A percentile compares a stretch with the other conserved stretches of the same genome.
Evolutionary conservation across 2,797 vertebrate genomes (phyloP).

Genomic region (Malurus splendens): DNA sequence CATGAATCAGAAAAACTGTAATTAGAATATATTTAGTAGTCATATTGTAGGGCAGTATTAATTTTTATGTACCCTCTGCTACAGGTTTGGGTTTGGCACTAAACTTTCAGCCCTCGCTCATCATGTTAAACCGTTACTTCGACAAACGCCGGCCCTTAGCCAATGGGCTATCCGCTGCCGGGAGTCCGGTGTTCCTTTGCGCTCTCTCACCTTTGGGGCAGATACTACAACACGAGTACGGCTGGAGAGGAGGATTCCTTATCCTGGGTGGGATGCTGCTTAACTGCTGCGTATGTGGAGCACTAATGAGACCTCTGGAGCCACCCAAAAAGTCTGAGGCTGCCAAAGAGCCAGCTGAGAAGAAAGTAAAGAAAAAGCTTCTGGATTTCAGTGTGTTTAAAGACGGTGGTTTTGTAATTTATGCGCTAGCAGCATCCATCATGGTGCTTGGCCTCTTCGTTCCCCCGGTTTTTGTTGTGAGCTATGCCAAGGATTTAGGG

Average conservation of each 20-base stretch:
- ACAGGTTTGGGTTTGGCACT: slow-evolving; percentile 91
- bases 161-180: slow-evolving; percentile 90
- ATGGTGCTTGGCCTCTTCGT: slow-evolving; percentile 96
- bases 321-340: slow-evolving; percentile 57
- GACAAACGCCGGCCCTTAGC: slow-evolving; percentile 86
- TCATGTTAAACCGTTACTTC: slow-evolving; percentile 96
- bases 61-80: neutral
- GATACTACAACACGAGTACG: slow-evolving; percentile 82
- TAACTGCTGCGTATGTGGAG: slow-evolving; percentile 92
- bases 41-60: neutral
- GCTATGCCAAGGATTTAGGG: slow-evolving; percentile 88
- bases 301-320: slow-evolving; percentile 87
- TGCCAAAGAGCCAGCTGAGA: slow-evolving; percentile 44
- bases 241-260: slow-evolving; percentile 94
- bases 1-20: neutral
- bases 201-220: slow-evolving; percentile 90
- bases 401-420: slow-evolving; percentile 86
- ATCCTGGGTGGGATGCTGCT: slow-evolving; percentile 90
- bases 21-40: neutral
- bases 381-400: slow-evolving; percentile 90
- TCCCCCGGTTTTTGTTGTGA: slow-evolving; percentile 93
- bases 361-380: slow-evolving; percentile 73
- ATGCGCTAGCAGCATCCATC: slow-evolving; percentile 85
- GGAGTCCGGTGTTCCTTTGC: slow-evolving; percentile 91
- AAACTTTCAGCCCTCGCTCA: slow-evolving; percentile 95